Conservation (phyloP, 2,888 invertebrate species). For the Trichacis sp. region DNA sequence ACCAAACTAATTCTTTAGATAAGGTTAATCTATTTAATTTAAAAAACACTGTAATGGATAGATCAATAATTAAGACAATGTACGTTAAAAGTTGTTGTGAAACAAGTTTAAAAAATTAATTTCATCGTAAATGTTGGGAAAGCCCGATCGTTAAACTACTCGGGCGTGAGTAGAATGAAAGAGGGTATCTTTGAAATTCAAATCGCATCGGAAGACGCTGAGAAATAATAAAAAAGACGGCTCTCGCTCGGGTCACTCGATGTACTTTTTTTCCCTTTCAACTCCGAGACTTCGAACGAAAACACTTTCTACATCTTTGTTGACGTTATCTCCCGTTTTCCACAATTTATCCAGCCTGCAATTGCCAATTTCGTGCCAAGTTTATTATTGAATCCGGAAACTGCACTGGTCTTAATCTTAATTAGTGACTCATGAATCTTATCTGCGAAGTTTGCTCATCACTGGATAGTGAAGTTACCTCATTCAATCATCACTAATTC, state of each 20-base stretch:
- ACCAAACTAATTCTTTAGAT: too few species aligned
- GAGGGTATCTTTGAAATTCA: constrained; percentile 40
- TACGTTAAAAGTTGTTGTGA: neutral
- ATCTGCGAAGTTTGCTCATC: neutral
- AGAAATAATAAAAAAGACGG: neutral
- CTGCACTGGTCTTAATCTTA: neutral
- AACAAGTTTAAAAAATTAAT: neutral
- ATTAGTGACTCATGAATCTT: constrained; percentile 1
- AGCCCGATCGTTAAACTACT: constrained; percentile 2
- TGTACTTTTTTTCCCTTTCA: neutral
- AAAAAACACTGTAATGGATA: too few species aligned
- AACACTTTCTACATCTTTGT: neutral
- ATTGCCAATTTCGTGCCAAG: neutral
- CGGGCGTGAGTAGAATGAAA: constrained; percentile 4
- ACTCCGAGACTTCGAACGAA: neutral
- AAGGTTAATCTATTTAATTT: too few species aligned
- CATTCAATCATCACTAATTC: constrained; percentile 1
- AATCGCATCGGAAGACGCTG: constrained; percentile 34
- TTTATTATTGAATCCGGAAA: neutral
- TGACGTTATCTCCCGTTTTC: constrained; percentile 7
- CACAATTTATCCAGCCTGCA: neutral
- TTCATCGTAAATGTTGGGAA: neutral
- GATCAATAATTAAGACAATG: too few species aligned
- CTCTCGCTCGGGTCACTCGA: neutral
- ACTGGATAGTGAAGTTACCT: neutral